Evolutionary conservation across 2,888 invertebrate genomes (phyloP), one percentile per base, ranked within the genome.

Genomic region (Lochmaea capreae): DNA sequence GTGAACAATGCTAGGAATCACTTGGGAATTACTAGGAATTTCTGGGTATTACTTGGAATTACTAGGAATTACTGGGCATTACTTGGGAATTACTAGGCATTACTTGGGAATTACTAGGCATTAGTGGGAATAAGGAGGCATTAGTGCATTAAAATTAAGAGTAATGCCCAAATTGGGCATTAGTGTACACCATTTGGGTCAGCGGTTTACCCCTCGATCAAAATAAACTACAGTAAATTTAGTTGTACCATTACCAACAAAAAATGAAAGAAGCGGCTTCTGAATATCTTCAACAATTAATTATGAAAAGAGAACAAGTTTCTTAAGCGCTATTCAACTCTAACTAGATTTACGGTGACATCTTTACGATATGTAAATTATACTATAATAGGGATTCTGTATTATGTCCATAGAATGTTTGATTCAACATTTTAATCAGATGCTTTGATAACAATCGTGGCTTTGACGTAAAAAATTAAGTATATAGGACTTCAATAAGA

Each of bases 311-410:
- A 71, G 70, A 75, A 78, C 76, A 61, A 74, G 74, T 76, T 78
- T 74, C 59, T 67, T 26, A 68, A 22, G 26, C 63, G 71, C 74
- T 43, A 63, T 65, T 70, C 62, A 66, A 70, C 61, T 74, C 58
- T 74, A 66, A 63, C 61, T 69, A 76, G 73, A 76, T 76, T 76
- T 76, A 76, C 57, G 63, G 70, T 67, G 76, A 77, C 79, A 79
- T 73, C 65, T 77, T 79, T 76, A 77, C 71, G 79, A 76, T 77
- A 79, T 75, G 76, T 79, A 77, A 77, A 79, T 79, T 79, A 79
- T 39, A 58, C 67, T 67, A 71, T 71, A 74, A 73, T 63, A 67
- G 70, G 58, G 58, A 57, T 67, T 58, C 58, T 59, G 57, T 67
- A 68, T 46, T 61, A 68, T 68, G 46, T 68, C 61, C 61, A 61